Percentiles rank a stretch among this genome's conserved stretches.
Evolutionary conservation across 2,888 invertebrate genomes (phyloP).

Genomic region (Magallana nippona): DNA sequence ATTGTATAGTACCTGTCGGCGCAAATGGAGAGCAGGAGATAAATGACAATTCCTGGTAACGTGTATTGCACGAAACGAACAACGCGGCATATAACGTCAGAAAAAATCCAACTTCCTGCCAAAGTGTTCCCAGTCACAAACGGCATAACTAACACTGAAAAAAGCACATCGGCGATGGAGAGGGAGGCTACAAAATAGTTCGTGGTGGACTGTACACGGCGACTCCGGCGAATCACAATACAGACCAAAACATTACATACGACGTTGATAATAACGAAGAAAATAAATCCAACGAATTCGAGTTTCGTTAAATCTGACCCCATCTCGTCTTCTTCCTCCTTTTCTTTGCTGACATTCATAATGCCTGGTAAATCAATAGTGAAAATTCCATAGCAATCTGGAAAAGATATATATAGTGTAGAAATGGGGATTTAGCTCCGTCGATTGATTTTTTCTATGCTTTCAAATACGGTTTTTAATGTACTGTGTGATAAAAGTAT

Average conservation of each 20-base stretch:
- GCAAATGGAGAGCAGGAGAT: conserved; percentile 72
- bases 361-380: background rate
- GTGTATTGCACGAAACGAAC: conserved; percentile 68
- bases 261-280: background rate
- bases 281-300: background rate
- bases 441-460: too few relatives aligned
- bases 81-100: conserved; percentile 70
- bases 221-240: conserved; percentile 75
- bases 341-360: background rate
- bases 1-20: conserved; percentile 78
- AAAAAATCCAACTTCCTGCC: conserved; percentile 66
- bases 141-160: conserved; percentile 67
- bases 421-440: too few relatives aligned
- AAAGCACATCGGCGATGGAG: conserved; percentile 69
- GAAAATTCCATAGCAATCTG: background rate
- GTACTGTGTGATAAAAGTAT: too few relatives aligned
- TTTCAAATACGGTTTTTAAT: too few relatives aligned
- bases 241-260: conserved; percentile 74
- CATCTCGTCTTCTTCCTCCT: background rate
- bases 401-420: too few relatives aligned
- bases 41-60: conserved; percentile 63
- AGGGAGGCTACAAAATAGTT: conserved; percentile 77
- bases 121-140: conserved; percentile 65
- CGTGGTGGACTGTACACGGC: conserved; percentile 79
- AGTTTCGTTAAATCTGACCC: background rate